Evolutionary conservation across 2,113 vertebrate species (phyloP), one percentile per base, ranked within the genome.

Genomic region (Grus americana): DNA sequence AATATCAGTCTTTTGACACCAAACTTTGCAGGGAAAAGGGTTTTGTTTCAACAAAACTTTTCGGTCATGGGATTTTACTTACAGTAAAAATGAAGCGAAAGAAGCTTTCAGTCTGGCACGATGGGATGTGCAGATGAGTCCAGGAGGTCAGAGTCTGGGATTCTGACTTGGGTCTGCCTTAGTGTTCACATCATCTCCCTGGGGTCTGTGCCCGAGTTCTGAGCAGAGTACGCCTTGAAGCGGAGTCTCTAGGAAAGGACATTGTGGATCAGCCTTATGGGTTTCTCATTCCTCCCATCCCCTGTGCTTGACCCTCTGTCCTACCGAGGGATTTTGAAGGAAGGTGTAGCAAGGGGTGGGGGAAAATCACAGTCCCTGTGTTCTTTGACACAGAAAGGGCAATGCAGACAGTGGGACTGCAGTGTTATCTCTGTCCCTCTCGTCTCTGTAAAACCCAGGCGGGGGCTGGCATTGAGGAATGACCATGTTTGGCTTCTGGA

Each of bases 251-350:
- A 40, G 46, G 9, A 63, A 47, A 52, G 13, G 70, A 54, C 29
- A 29, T 1, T 12, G 32, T 40, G 30, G 19, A 73, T 34, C 54
- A 52, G 2, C 19, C 50, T 79, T 16, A 47, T 1, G 2, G 7
- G 12, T 40, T 74, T 57, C 49, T 81, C 23, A 42, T 26, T 76
- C 54, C 24, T 72, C 16, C 26, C 12, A n/a, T 47, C 42, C n/a
- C 26, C 61, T 58, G 9, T 47, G 54, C 54, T 68, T 3, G 1
- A 42, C 13, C 19, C 21, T 34, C 23, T 72, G 46, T 20, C 15
- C 15, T 55, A 14, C 13, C 6, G 1, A 27, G 6, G 5, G 12
- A 61, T 62, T n/a, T 0, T 10, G 2, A 44, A 38, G 11, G 20
- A 9, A 65, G 18, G 40, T 23, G 22, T 4, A 81, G n/a, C 1